A percentile compares a stretch with the other conserved stretches of the same genome.
These are phyloP conservation scores for Oryzias sinensis DNA, from an alignment of 2,797 vertebrate genomes.

Conservation along the genomic window DNA sequence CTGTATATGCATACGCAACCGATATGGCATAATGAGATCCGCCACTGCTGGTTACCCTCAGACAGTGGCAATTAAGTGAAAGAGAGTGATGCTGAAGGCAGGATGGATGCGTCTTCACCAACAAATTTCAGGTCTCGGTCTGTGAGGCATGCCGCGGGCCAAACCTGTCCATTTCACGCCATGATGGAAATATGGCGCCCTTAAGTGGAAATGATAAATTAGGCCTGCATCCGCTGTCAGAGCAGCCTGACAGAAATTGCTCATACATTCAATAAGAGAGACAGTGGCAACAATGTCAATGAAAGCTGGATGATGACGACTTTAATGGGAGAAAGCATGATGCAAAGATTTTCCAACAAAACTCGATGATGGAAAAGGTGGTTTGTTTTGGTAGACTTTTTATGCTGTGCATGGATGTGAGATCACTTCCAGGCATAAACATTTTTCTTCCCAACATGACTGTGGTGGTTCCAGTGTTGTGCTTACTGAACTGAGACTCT, in stretches of 20 bases:
- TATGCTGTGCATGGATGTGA: slow-evolving; percentile 5
- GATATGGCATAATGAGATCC: slow-evolving; percentile 80
- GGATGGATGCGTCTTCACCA: slow-evolving; percentile 54
- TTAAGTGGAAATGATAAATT: slow-evolving; percentile 64
- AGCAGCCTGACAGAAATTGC: slow-evolving; percentile 57
- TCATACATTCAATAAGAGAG: slow-evolving; percentile 21
- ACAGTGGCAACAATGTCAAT: slow-evolving; percentile 15
- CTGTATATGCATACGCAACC: slow-evolving; percentile 71
- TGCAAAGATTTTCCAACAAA: slow-evolving; percentile 26
- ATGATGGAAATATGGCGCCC: slow-evolving; percentile 34
- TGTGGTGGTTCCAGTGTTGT: slow-evolving; percentile 9
- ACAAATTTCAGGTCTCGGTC: slow-evolving; percentile 43
- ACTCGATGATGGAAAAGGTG: slow-evolving; percentile 2
- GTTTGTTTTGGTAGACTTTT: background rate
- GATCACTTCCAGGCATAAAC: slow-evolving; percentile 7
- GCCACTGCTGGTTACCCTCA: slow-evolving; percentile 79
- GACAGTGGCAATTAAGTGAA: slow-evolving; percentile 76
- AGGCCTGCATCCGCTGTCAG: slow-evolving; percentile 41
- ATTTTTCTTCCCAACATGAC: background rate
- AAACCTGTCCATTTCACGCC: slow-evolving; percentile 51
- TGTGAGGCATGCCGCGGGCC: slow-evolving; percentile 34
- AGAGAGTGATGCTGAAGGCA: slow-evolving; percentile 61
- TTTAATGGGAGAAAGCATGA: slow-evolving; percentile 9
- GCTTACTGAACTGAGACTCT: slow-evolving; percentile 27
- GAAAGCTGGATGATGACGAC: slow-evolving; percentile 15